Evolutionary conservation across 2,797 vertebrate species (phyloP), one percentile per base, ranked within the genome.

Genomic region (Scolopax bukidnonensis): DNA sequence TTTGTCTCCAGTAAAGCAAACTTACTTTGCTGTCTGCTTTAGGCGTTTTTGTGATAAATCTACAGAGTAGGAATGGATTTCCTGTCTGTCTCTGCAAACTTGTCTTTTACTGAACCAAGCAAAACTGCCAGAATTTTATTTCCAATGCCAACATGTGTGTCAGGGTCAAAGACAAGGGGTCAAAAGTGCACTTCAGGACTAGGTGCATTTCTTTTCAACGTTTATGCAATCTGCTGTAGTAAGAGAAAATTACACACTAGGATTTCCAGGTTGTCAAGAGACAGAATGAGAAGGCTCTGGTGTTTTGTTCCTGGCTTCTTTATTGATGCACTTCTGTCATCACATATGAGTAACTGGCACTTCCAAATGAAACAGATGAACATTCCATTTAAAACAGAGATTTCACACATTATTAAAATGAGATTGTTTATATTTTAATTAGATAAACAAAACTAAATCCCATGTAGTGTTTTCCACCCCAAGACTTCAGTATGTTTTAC

Each of bases 11-110:
- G 50, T 81, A 97, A 97, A 96, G 96, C 79, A 96, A 97, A 97
- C 97, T 97, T 96, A 80, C 94, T 97, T 87, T 91, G 90, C 77
- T 97, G 95, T 97, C 97, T 97, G 95, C 97, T 97, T 96, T 96
- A 74, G 89, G 97, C 94, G 18, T 84, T 96, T 97, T 91, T 96
- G 95, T n/a, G 60, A 89, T 88, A 93, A 90, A 93, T 92, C 93
- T 88, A 86, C 93, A 76, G 93, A 97, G 81, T 5, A 75, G 68
- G 85, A 93, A 97, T 93, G 83, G 96, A 97, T 97, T 97, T 98
- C 87, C 96, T 95, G 94, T 92, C 97, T 16, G 9, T 67, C 50
- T 89, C 85, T 84, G 56, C 77, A 94, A 86, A 91, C 78, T 60
- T 56, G 48, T 9, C 64, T 48, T 61, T 60, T 87, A 81, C 93